phyloP scores from a whole-genome alignment of 2,888 invertebrate genomes.

The Macrosiphum euphorbiae region DNA sequence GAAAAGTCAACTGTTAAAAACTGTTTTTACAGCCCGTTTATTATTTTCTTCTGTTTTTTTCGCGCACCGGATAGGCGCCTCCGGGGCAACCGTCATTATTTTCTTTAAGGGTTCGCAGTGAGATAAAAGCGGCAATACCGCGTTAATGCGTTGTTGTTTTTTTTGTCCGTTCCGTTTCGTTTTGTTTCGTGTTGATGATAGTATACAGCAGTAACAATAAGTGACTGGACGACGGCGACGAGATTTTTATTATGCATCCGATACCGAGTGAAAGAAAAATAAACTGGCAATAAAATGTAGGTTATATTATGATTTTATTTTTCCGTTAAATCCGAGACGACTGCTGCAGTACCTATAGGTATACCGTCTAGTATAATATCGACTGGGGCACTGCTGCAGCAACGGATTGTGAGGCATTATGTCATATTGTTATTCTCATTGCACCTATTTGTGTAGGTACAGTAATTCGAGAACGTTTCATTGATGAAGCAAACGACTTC shows the following conservation, averaged over 20 bases:
- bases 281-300: conserved; percentile 5
- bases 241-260: conserved; percentile 32
- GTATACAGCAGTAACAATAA: not conserved
- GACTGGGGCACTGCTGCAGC: not conserved
- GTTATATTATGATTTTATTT: conserved; percentile 5
- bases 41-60: not conserved
- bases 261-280: not conserved
- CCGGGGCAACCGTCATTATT: conserved; percentile 41
- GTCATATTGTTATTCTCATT: not conserved
- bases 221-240: conserved; percentile 32
- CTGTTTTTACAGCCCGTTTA: conserved; percentile 45
- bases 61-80: conserved; percentile 21
- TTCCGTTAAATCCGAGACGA: not conserved
- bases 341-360: not conserved
- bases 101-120: conserved; percentile 21
- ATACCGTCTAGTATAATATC: not conserved
- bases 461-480: not conserved
- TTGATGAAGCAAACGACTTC: not conserved
- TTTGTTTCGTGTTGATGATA: conserved; percentile 33
- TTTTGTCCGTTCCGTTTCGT: not conserved
- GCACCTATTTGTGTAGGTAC: not conserved
- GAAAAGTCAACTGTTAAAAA: conserved; percentile 58
- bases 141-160: conserved; percentile 41
- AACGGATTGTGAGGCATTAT: not conserved
- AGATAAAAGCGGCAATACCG: conserved; percentile 48